These are phyloP conservation scores for Marasmarcha lunaedactyla DNA, from an alignment of 2,888 invertebrate genomes.

Conservation along the genomic window DNA sequence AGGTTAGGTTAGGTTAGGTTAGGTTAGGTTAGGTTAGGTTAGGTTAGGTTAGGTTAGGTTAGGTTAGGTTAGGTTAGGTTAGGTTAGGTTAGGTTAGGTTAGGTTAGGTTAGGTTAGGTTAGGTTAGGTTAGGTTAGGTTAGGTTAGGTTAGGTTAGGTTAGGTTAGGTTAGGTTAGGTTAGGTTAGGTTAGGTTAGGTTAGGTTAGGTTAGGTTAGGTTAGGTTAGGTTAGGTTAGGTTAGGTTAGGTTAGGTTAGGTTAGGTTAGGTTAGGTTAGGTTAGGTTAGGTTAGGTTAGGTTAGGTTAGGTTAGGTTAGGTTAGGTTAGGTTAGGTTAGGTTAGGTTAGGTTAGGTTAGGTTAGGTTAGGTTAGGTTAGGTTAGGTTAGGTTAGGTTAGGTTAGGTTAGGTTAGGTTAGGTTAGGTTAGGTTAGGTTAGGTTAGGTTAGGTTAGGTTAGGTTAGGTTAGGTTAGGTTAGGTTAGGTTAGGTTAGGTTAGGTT, in stretches of 20 bases:
- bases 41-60: constrained; percentile 9
- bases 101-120: constrained; percentile 13
- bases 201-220: constrained; percentile 13
- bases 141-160: constrained; percentile 13
- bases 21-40: constrained; percentile 7
- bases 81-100: constrained; percentile 13
- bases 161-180: constrained; percentile 14
- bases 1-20: constrained; percentile 9
- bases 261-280: constrained; percentile 16
- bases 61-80: constrained; percentile 12
- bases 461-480: constrained; percentile 12
- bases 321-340: constrained; percentile 17
- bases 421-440: constrained; percentile 15
- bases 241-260: constrained; percentile 9
- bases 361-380: constrained; percentile 10
- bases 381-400: constrained; percentile 15
- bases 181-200: constrained; percentile 16
- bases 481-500: constrained; percentile 10
- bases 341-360: constrained; percentile 2
- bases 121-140: constrained; percentile 10
- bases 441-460: constrained; percentile 12
- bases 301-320: constrained; percentile 12
- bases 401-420: constrained; percentile 13
- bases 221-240: constrained; percentile 15
- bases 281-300: constrained; percentile 8